Percentiles rank a stretch among this genome's conserved stretches.
Conservation (phyloP, 92 coral and sea anemone species). For the Plumapathes pennacea region DNA sequence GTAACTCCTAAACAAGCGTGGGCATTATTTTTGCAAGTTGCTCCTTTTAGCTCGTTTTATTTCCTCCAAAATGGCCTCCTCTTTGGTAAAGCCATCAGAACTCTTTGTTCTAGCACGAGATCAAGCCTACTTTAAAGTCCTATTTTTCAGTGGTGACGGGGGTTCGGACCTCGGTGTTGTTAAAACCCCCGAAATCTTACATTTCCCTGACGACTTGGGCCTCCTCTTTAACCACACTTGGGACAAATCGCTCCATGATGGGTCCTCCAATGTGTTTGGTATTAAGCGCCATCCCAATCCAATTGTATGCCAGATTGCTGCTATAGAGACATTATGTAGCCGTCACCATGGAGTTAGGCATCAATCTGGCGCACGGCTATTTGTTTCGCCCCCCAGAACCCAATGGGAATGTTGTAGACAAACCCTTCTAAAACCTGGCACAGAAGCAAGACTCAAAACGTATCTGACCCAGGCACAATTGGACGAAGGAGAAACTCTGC, state of each 20-base stretch:
- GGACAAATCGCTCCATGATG: slow-evolving; percentile 17
- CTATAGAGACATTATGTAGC: slow-evolving; percentile 9
- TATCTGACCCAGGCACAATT: slow-evolving; percentile 1
- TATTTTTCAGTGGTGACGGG: slow-evolving; percentile 28
- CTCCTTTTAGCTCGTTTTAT: background rate
- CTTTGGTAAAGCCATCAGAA: background rate
- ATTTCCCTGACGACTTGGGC: slow-evolving; percentile 12
- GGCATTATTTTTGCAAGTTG: slow-evolving; percentile 14
- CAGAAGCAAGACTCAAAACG: slow-evolving; percentile 1
- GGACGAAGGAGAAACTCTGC: too few species aligned
- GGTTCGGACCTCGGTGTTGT: slow-evolving; percentile 13
- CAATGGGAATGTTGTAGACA: slow-evolving; percentile 10
- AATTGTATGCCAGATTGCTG: slow-evolving; percentile 4
- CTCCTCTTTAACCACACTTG: slow-evolving; percentile 21
- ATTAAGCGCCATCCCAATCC: background rate
- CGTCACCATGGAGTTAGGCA: background rate
- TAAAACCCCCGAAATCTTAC: slow-evolving; percentile 22
- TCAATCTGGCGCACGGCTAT: slow-evolving; percentile 3
- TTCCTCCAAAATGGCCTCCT: background rate
- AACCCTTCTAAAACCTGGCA: background rate
- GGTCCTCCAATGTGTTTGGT: slow-evolving; percentile 13
- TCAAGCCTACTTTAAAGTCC: slow-evolving; percentile 17
- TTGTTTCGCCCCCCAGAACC: slow-evolving; percentile 28
- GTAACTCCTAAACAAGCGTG: slow-evolving; percentile 36
- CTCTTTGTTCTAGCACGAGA: slow-evolving; percentile 4